Conservation (phyloP, 2,113 vertebrate species). For the Phainopepla nitens region DNA sequence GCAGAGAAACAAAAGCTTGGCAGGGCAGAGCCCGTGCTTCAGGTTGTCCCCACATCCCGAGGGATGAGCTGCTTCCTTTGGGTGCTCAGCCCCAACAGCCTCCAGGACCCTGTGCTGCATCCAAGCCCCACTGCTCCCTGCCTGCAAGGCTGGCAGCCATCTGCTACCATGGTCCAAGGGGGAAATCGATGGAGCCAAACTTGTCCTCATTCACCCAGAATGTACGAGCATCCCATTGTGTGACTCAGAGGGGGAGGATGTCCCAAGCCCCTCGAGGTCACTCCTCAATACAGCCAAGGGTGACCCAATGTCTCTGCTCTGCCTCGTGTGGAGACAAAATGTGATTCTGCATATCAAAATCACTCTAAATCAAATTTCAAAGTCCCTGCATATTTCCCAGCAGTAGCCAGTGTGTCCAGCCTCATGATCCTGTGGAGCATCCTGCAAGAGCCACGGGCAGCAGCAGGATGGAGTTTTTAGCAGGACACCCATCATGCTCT, state of each 20-base stretch:
- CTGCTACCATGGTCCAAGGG: fast-evolving
- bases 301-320: fast-evolving
- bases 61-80: not conserved
- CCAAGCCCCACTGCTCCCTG: not conserved
- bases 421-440: not conserved
- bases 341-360: fast-evolving
- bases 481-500: fast-evolving
- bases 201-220: too few species aligned
- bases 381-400: fast-evolving
- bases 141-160: not conserved
- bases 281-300: not conserved
- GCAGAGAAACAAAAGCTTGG: fast-evolving
- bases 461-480: not conserved
- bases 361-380: not conserved
- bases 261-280: fast-evolving
- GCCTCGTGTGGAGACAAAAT: not conserved
- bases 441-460: not conserved
- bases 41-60: not conserved
- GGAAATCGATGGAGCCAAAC: not conserved
- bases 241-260: not conserved
- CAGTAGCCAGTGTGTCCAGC: not conserved
- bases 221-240: fast-evolving
- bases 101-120: too few species aligned
- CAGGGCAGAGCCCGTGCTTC: fast-evolving
- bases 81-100: not conserved